phyloP scores from a whole-genome alignment of 2,113 vertebrate species.

The Corythoichthys intestinalis region DNA sequence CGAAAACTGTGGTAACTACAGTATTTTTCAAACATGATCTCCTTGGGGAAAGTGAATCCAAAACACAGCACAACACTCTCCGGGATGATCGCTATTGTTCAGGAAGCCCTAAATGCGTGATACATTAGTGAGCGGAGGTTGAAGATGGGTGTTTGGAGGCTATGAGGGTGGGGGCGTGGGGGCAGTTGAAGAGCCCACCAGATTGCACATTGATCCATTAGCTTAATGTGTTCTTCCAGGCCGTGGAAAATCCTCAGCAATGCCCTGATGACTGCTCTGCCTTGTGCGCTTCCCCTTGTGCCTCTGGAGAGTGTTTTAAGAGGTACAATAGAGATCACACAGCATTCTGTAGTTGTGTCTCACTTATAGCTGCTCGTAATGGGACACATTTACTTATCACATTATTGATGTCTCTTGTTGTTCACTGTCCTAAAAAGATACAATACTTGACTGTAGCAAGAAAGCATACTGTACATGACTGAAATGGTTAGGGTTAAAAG shows the following conservation, averaged over 20 bases:
- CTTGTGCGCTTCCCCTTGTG: conserved; percentile 30
- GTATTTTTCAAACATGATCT: neutral
- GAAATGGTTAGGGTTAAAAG: neutral
- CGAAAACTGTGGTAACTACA: too few species aligned
- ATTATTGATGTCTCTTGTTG: neutral
- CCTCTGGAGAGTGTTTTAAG: conserved; percentile 24
- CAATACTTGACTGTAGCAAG: neutral
- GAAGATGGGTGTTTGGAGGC: conserved; percentile 33
- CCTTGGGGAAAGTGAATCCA: conserved; percentile 9
- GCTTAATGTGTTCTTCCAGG: conserved; percentile 62
- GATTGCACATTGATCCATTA: conserved; percentile 61
- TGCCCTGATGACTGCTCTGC: conserved; percentile 36
- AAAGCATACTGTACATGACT: neutral
- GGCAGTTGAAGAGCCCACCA: conserved; percentile 21
- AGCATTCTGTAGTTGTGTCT: conserved; percentile 15
- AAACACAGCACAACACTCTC: conserved; percentile 22
- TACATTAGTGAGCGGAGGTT: conserved; percentile 55
- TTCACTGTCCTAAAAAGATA: conserved; percentile 10
- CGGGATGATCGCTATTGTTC: conserved; percentile 26
- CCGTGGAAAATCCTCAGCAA: conserved; percentile 36
- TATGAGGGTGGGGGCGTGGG: conserved; percentile 28
- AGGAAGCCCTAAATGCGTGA: conserved; percentile 23
- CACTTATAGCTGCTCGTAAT: conserved; percentile 13
- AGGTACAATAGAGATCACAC: conserved; percentile 18
- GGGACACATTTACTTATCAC: conserved; percentile 2